phyloP scores from a whole-genome alignment of 2,888 invertebrate genomes.

The Apotomis betuletana region DNA sequence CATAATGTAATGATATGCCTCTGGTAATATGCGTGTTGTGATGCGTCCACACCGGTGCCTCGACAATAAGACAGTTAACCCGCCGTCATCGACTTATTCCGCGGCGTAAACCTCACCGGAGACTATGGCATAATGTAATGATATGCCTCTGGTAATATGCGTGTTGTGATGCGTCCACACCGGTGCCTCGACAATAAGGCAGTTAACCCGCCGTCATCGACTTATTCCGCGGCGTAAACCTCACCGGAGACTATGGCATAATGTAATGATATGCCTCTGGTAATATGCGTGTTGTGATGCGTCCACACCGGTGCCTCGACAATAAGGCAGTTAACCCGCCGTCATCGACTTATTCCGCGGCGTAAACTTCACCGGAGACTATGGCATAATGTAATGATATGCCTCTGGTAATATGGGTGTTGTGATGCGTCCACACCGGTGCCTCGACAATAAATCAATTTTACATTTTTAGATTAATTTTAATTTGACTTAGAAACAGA shows the following conservation, averaged over 20 bases:
- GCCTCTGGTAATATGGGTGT: constrained; percentile 22
- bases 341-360: constrained; percentile 27
- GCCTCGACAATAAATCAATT: constrained; percentile 24
- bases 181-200: constrained; percentile 22
- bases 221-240: constrained; percentile 25
- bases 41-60: constrained; percentile 9
- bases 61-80: constrained; percentile 27
- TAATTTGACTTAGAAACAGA: no score
- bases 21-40: constrained; percentile 22
- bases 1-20: constrained; percentile 34
- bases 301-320: constrained; percentile 7
- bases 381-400: constrained; percentile 34
- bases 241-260: constrained; percentile 27
- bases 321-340: constrained; percentile 29
- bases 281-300: constrained; percentile 22
- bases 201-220: constrained; percentile 15
- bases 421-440: constrained; percentile 15
- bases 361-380: constrained; percentile 28
- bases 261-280: constrained; percentile 29
- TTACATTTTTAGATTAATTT: no score
- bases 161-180: constrained; percentile 17
- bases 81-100: constrained; percentile 25
- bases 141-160: constrained; percentile 28
- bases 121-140: constrained; percentile 32
- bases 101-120: constrained; percentile 28